Base-by-base conservation (phyloP, 1,140 invertebrate genomes). In the Stenopsyche tienmushanensis region DNA sequence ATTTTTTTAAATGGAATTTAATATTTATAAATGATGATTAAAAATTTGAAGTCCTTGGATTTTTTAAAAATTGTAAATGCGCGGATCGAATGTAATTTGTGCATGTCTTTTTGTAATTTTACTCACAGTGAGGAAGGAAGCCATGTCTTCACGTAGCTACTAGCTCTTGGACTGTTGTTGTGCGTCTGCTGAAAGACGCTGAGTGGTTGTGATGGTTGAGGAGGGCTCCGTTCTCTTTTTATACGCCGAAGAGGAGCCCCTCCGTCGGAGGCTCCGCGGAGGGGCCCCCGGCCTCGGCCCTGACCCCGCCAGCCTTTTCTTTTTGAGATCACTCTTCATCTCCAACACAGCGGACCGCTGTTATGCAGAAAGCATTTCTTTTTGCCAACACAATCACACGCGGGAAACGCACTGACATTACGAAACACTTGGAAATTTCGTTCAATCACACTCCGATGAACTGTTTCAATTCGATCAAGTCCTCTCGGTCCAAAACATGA, bases 61-160 rank as follows among this genome's bases (percentile, higher is more conserved):
- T 44, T 17, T 13, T 13, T 3, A 13, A 13, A 44, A 15, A 44
- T 17, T 13, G 13, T 15, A 15, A 44, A 3, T 15, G 3, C 13
- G 41, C 13, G 41, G 41, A 44, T 13, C n/a, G 18, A 44, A 17
- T 44, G 41, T 44, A 44, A 3, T 17, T 44, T 44, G 18, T 44
- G 13, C 7, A 44, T 13, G 3, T 49, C 9, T 15, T 49, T 24
- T 53, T 34, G 5, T 34, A 5, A 13, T 34, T 5, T 1, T 25
- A 53, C 50, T 53, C 50, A 53, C 50, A 53, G 50, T n/a, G 13
- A 53, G 24, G 23, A 53, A 23, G 50, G 50, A 53, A 53, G 50
- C 25, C 50, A 53, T 53, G 21, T 24, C n/a, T 53, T n/a, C n/a
- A n/a, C 3, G 17, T 25, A n/a, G n/a, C 15, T 53, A 13, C 25